Evolutionary conservation across 2,797 vertebrate genomes (phyloP), one percentile per base, ranked within the genome.

Genomic region (Protonibea diacanthus): DNA sequence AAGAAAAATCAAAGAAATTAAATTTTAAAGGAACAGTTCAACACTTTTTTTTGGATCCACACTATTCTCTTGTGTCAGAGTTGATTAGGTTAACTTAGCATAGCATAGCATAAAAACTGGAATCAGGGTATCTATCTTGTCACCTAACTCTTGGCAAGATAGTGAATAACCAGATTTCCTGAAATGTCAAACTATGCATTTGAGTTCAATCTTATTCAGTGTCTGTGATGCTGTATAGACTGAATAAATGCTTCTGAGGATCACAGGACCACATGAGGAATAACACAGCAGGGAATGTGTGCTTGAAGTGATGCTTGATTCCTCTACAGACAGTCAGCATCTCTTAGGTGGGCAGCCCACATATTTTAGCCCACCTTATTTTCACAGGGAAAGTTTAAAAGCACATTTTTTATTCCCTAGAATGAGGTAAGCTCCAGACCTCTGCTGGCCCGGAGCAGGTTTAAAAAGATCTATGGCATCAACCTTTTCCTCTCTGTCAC

Each of bases 391-490:
- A 60, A 29, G 12, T 56, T 71, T 14, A 15, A 76, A 71, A 69
- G 40, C 60, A 40, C 40, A 55, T 65, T 66, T 3, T 71, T 68
- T 60, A 82, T 74, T 65, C 55, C 61, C 25, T 23, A 33, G 48
- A 38, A 71, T 2, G 27, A 56, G 20, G 29, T 29, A 72, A 29
- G 75, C 51, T 65, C 63, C 47, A 48, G 65, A 65, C 51, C 38
- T 71, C 57, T 4, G 10, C n/a, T 74, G 71, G 53, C 82, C 62
- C 25, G 2, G 33, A 85, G 77, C 78, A 78, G 56, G 42, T 66
- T 81, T 75, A 33, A 61, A 55, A 76, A 71, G 63, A 87, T 85
- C 57, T 69, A 59, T 57, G 33, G 56, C 71, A 72, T 83, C 79
- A 78, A 62, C 76, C 62, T 59, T 68, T 73, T 27, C 51, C 52